These are phyloP conservation scores for Noctuana brunneofusca DNA, from an alignment of 2,888 invertebrate species.

Conservation along the genomic window DNA sequence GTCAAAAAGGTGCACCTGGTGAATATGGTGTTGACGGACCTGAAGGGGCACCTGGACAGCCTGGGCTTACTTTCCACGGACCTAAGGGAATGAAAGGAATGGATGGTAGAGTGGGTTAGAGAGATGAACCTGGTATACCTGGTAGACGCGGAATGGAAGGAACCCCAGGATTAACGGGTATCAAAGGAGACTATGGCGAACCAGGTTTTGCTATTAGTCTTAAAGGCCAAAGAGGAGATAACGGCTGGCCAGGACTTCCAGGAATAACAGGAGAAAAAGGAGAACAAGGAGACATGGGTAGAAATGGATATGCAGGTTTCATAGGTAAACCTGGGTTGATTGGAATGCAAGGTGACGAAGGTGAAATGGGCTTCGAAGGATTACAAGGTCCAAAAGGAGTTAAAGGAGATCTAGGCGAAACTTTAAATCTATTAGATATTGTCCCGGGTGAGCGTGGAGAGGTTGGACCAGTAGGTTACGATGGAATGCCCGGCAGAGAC, in stretches of 20 bases:
- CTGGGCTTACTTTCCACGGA: conserved; percentile 83
- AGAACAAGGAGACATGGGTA: conserved; percentile 73
- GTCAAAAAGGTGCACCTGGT: conserved; percentile 93
- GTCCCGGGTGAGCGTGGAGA: conserved; percentile 68
- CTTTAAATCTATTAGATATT: conserved; percentile 54
- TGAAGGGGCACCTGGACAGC: conserved; percentile 84
- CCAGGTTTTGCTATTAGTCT: conserved; percentile 82
- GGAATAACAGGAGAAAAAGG: conserved; percentile 72
- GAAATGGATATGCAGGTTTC: conserved; percentile 77
- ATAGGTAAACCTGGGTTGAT: conserved; percentile 78
- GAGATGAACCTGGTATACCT: conserved; percentile 75
- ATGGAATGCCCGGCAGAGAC: conserved; percentile 70
- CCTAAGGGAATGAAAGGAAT: conserved; percentile 84
- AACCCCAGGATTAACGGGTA: conserved; percentile 81
- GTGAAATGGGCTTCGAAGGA: conserved; percentile 80
- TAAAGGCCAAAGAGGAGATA: conserved; percentile 73
- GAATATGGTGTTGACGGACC: conserved; percentile 88
- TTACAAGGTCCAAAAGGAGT: conserved; percentile 75
- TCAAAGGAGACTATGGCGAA: conserved; percentile 84
- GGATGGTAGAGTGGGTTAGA: conserved; percentile 66
- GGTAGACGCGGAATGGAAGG: conserved; percentile 86
- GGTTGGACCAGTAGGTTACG: conserved; percentile 59
- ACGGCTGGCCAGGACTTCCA: conserved; percentile 65
- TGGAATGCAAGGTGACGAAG: conserved; percentile 79
- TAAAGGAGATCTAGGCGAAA: conserved; percentile 77